These are phyloP conservation scores for Actenoides lindsayi DNA, from an alignment of 2,113 vertebrate species.

Conservation along the genomic window DNA sequence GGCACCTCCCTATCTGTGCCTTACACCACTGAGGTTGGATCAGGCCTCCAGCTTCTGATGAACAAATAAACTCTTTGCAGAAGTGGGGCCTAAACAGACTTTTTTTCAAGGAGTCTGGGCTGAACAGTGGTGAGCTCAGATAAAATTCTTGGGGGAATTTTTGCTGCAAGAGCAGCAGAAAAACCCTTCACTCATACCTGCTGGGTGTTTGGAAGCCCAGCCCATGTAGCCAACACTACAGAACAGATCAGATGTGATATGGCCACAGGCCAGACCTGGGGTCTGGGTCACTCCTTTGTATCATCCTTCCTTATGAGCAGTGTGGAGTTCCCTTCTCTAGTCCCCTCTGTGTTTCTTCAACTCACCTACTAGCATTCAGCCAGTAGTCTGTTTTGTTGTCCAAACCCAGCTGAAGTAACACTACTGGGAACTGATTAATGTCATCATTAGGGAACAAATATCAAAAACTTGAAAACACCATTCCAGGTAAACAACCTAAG, in stretches of 20 bases:
- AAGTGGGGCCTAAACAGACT: background rate
- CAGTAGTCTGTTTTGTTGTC: background rate
- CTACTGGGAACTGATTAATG: background rate
- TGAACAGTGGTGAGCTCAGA: background rate
- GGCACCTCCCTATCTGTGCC: background rate
- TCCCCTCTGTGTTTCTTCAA: background rate
- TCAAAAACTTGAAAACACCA: background rate
- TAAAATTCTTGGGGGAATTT: background rate
- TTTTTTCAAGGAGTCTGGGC: background rate
- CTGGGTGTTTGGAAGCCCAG: background rate
- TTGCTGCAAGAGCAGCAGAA: background rate
- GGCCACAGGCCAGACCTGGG: background rate
- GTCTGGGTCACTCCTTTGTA: background rate
- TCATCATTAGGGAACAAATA: background rate
- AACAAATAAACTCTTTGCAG: background rate
- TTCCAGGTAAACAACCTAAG: background rate
- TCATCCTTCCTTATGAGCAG: background rate
- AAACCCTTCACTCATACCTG: background rate
- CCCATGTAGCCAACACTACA: background rate
- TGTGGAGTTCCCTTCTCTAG: background rate
- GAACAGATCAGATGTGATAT: background rate
- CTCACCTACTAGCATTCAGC: background rate
- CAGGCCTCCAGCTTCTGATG: background rate
- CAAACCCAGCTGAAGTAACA: background rate
- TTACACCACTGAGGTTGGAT: background rate